phyloP scores from a whole-genome alignment of 1,140 invertebrate genomes.

The Zophobas morio region DNA sequence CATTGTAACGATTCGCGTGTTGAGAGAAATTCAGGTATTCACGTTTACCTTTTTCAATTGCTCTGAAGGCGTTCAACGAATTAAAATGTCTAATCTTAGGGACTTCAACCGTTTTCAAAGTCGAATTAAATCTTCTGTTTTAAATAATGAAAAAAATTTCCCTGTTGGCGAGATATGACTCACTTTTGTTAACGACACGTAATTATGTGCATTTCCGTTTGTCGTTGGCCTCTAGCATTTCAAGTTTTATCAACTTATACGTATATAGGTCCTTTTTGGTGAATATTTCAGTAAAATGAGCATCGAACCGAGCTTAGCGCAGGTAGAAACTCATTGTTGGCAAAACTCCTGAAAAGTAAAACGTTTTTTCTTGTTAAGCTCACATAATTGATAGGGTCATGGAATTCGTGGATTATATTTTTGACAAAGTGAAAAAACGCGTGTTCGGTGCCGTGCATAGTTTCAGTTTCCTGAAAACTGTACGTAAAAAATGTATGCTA shows the following conservation, averaged over 20 bases:
- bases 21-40: constrained; percentile 31
- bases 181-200: neutral
- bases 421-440: constrained; percentile 37
- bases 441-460: constrained; percentile 10
- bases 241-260: too few species aligned
- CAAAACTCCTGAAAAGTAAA: constrained; percentile 12
- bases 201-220: neutral
- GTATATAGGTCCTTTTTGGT: too few species aligned
- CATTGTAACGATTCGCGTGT: constrained; percentile 45
- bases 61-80: constrained; percentile 17
- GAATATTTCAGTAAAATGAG: constrained; percentile 18
- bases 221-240: too few species aligned
- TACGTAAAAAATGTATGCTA: neutral
- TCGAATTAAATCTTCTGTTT: neutral
- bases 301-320: constrained; percentile 13
- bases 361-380: constrained; percentile 12
- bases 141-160: neutral
- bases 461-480: constrained; percentile 7
- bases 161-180: neutral
- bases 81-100: constrained; percentile 5
- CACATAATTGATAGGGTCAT: constrained; percentile 51
- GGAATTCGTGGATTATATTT: constrained; percentile 49
- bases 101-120: constrained; percentile 15
- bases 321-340: constrained; percentile 9
- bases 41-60: constrained; percentile 37